Conservation (phyloP, 2,888 invertebrate species). For the Schrankia costaestrigalis region DNA sequence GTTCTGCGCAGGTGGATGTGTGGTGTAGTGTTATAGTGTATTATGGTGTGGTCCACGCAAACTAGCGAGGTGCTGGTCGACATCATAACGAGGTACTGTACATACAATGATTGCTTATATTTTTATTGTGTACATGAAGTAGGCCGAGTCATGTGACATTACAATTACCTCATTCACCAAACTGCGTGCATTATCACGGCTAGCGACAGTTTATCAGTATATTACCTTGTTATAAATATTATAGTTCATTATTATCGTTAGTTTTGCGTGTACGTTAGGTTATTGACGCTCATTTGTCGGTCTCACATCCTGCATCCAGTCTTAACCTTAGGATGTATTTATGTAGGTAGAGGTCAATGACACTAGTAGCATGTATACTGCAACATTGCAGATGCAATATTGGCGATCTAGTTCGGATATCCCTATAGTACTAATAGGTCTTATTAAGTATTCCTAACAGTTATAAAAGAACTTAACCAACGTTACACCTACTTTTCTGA, state of each 20-base stretch:
- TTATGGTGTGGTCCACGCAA: conserved; percentile 78
- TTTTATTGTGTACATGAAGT: conserved; percentile 33
- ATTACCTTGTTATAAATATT: conserved; percentile 29
- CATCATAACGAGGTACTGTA: conserved; percentile 70
- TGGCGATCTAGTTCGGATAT: too few relatives aligned
- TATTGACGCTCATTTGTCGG: conserved; percentile 32
- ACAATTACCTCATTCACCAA: conserved; percentile 35
- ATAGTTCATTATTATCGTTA: conserved; percentile 22
- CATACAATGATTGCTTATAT: conserved; percentile 32
- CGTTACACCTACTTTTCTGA: too few relatives aligned
- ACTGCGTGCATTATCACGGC: conserved; percentile 33
- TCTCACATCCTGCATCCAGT: too few relatives aligned
- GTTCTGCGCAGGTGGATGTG: conserved; percentile 68
- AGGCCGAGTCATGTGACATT: conserved; percentile 42
- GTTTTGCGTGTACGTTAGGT: conserved; percentile 26
- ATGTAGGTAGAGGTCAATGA: conserved; percentile 26
- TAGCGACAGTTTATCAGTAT: conserved; percentile 27
- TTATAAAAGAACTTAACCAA: too few relatives aligned
- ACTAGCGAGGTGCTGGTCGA: conserved; percentile 75
- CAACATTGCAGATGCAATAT: too few relatives aligned
- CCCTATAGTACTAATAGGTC: too few relatives aligned
- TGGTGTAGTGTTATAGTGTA: conserved; percentile 64
- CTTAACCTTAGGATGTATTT: conserved; percentile 8
- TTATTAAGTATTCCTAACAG: too few relatives aligned
- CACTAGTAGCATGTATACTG: conserved; percentile 15